A percentile compares a stretch with the other conserved stretches of the same genome.
phyloP scores from a whole-genome alignment of 2,888 invertebrate genomes.

The Nomada goodeniana region DNA sequence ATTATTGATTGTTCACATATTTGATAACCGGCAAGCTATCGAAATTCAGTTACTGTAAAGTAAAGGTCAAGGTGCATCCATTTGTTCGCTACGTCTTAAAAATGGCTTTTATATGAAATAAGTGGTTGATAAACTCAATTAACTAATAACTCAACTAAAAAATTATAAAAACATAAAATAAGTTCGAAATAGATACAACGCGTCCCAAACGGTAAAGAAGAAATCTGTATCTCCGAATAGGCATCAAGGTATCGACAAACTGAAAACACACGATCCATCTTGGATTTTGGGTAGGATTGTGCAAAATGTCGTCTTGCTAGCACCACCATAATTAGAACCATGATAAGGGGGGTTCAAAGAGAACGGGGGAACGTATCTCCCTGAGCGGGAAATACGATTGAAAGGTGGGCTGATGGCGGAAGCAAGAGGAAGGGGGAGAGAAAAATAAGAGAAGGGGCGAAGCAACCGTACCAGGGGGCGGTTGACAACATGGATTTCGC shows the following conservation, averaged over 20 bases:
- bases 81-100: background rate
- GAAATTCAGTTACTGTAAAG: background rate
- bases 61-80: background rate
- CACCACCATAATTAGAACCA: conserved; percentile 82
- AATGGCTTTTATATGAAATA: background rate
- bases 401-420: conserved; percentile 63
- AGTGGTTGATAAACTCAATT: background rate
- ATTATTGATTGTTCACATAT: background rate
- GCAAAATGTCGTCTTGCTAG: conserved; percentile 82
- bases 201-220: conserved; percentile 59
- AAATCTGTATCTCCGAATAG: conserved; percentile 33
- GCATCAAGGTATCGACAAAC: conserved; percentile 57
- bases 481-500: conserved; percentile 78
- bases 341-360: conserved; percentile 41
- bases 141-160: background rate
- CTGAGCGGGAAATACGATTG: conserved; percentile 76
- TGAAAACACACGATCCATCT: conserved; percentile 77
- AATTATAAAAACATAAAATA: background rate
- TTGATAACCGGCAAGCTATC: background rate
- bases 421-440: conserved; percentile 51
- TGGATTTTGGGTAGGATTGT: conserved; percentile 73
- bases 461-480: conserved; percentile 72
- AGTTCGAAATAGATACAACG: background rate
- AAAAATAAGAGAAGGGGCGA: conserved; percentile 67
- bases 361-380: conserved; percentile 56